Evolutionary conservation across 2,797 vertebrate species (phyloP).

Genomic region (Paguma larvata): DNA sequence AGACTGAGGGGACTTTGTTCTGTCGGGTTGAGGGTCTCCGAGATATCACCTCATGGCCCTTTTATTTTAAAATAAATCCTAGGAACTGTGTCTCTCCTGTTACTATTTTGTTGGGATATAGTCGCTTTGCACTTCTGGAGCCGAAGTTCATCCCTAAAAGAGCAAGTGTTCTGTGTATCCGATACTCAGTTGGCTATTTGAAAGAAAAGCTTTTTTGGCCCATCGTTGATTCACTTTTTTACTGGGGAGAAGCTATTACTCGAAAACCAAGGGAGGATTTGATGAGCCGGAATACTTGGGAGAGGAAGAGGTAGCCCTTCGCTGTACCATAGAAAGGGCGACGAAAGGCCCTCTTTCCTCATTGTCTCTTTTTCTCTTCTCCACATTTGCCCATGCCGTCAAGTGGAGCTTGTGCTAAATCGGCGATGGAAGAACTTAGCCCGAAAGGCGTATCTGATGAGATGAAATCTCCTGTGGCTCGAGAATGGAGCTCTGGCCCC

Average conservation of each 20-base stretch:
- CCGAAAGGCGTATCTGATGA: neutral
- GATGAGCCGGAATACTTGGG: neutral
- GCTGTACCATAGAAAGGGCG: neutral
- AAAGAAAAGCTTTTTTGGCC: neutral
- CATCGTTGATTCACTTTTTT: neutral
- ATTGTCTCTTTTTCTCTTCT: neutral
- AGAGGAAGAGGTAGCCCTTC: neutral
- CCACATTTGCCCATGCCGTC: neutral
- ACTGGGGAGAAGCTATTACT: neutral
- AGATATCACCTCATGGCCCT: rapidly evolving
- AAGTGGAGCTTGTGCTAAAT: neutral
- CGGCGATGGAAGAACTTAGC: neutral
- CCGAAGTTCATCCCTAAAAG: neutral
- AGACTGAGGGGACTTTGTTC: rapidly evolving
- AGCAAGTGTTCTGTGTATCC: neutral
- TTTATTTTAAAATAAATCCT: neutral
- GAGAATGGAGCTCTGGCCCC: neutral
- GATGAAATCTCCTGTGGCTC: neutral
- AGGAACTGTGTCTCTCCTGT: neutral
- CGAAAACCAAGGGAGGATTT: neutral
- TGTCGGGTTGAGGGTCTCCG: neutral
- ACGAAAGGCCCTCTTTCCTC: neutral
- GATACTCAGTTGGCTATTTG: neutral
- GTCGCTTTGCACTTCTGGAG: slow-evolving; percentile 18
- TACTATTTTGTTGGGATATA: slow-evolving; percentile 13